phyloP scores from a whole-genome alignment of 1,140 invertebrate genomes.

The Dryas iulia region DNA sequence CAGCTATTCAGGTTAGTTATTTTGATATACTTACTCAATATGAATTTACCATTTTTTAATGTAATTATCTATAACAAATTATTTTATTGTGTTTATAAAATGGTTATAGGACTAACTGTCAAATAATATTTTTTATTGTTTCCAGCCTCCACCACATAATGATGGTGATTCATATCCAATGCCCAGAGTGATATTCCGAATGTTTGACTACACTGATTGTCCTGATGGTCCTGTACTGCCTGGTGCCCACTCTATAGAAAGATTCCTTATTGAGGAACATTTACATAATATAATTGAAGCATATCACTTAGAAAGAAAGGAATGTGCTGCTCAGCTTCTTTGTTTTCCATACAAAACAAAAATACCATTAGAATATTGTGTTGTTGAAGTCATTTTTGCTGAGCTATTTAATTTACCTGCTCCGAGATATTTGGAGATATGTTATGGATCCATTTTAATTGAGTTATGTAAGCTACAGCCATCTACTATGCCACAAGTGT shows the following conservation, averaged over 20 bases:
- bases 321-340: constrained; percentile 95
- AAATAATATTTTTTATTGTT: constrained; percentile 10
- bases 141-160: constrained; percentile 88
- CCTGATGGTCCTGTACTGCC: constrained; percentile 95
- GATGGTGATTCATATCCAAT: constrained; percentile 94
- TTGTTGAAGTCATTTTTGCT: constrained; percentile 97
- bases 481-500: constrained; percentile 97
- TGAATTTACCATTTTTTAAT: too few species aligned
- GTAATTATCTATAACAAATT: too few species aligned
- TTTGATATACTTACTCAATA: neutral
- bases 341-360: constrained; percentile 96
- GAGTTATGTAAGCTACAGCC: constrained; percentile 98
- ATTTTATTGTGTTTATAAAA: too few species aligned
- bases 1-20: constrained; percentile 84
- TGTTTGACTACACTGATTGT: constrained; percentile 99
- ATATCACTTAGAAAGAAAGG: constrained; percentile 94
- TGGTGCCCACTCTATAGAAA: constrained; percentile 97
- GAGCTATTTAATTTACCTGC: constrained; percentile 96
- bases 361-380: constrained; percentile 98
- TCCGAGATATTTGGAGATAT: constrained; percentile 93
- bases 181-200: constrained; percentile 93
- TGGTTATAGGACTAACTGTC: too few species aligned
- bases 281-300: constrained; percentile 95
- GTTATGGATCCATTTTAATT: constrained; percentile 97
- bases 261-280: constrained; percentile 99